phyloP scores from a whole-genome alignment of 2,888 invertebrate species.

The Nymphalis c-album region DNA sequence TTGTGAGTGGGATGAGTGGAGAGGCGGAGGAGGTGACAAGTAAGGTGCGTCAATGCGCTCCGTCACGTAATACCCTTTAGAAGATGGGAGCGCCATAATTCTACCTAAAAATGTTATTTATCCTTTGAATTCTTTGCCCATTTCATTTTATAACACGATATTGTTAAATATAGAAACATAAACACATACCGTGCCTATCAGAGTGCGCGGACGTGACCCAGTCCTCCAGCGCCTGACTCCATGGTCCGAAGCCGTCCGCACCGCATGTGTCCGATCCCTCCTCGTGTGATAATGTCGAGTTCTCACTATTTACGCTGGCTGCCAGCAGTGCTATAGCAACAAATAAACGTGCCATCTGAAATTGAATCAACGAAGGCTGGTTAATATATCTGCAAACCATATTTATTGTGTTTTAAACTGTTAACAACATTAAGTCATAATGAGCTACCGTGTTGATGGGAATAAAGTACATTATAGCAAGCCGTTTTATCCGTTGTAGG shows the following conservation, averaged over 20 bases:
- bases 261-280: conserved; percentile 38
- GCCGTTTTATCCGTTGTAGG: too few species aligned
- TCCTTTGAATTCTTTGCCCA: too few species aligned
- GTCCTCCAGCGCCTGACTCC: conserved; percentile 84
- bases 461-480: too few species aligned
- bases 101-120: conserved; percentile 53
- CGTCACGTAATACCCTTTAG: conserved; percentile 72
- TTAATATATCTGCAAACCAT: too few species aligned
- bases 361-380: conserved; percentile 4
- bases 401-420: too few species aligned
- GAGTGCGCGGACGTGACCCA: conserved; percentile 78
- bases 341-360: conserved; percentile 29
- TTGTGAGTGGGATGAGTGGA: conserved; percentile 24
- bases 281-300: conserved; percentile 40
- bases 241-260: conserved; percentile 68
- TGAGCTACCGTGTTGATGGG: too few species aligned
- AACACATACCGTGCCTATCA: conserved; percentile 58
- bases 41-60: conserved; percentile 64
- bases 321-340: conserved; percentile 35
- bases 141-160: too few species aligned
- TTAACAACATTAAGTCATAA: too few species aligned
- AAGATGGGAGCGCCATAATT: conserved; percentile 67
- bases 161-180: neutral
- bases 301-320: conserved; percentile 42
- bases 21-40: conserved; percentile 42